Percentiles rank a stretch among this genome's conserved stretches.
Conservation (phyloP, 2,113 vertebrate genomes). For the Cebidichthys violaceus region DNA sequence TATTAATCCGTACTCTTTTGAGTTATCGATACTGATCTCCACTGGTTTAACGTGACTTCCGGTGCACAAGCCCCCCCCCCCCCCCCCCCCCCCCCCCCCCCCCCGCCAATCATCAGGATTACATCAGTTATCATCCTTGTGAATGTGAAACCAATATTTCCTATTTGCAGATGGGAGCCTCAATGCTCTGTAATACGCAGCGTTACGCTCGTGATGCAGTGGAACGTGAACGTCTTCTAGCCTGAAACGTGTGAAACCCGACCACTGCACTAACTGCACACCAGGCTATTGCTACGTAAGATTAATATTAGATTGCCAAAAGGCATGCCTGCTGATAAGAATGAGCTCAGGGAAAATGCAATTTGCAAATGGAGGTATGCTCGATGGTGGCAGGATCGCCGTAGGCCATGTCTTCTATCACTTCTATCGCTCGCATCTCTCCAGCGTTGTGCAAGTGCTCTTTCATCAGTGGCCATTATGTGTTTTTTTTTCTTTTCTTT, state of each 20-base stretch:
- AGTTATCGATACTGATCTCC: neutral
- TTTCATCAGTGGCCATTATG: conserved; percentile 41
- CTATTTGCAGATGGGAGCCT: neutral
- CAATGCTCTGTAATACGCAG: neutral
- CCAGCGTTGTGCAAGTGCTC: conserved; percentile 8
- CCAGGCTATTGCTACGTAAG: neutral
- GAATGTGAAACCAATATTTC: neutral
- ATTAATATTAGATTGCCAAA: conserved; percentile 26
- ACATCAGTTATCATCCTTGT: conserved; percentile 3
- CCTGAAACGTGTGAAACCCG: neutral
- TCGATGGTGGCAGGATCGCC: conserved; percentile 17
- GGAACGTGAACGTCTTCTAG: neutral
- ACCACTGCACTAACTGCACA: neutral
- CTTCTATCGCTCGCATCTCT: conserved; percentile 14
- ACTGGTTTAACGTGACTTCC: neutral
- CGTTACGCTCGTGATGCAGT: neutral
- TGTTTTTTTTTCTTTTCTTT: neutral
- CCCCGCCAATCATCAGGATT: neutral
- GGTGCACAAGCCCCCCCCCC: neutral
- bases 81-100: no score
- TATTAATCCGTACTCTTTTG: neutral
- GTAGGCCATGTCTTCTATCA: conserved; percentile 11
- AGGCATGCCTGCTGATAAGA: conserved; percentile 1
- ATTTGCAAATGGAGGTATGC: conserved; percentile 29
- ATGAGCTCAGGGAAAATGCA: conserved; percentile 15